Base-by-base conservation (phyloP, 2,888 invertebrate species). In the Drosophila melanosoma region DNA sequence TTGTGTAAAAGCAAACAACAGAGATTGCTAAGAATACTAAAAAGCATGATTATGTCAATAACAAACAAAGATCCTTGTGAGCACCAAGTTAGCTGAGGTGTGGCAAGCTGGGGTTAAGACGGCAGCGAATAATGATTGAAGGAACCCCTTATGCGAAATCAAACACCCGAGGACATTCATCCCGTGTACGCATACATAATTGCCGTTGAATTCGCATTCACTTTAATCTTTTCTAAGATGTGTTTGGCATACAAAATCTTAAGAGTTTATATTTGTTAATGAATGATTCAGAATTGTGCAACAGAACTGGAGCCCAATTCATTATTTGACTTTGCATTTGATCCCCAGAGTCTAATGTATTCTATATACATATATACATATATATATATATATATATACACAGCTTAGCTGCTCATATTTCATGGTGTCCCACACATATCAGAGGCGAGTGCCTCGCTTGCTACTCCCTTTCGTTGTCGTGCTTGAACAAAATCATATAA, bases 1-100 rank as follows among this genome's bases (percentile, higher is more conserved):
- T 83, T 83, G 73, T 82, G 72, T 75, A 72, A 83, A 82, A 80
- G 83, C 83, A 83, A 81, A 83, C 82, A 82, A 48, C 76, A 68
- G 36, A 78, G 75, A 82, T 82, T 77, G 67, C 73, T 61, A 52
- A 71, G 70, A 63, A 68, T 64, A 64, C 70, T 66, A 66, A 63
- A 74, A 51, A 49, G 42, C 64, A 40, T 54, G 76, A 62, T 68
- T 70, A 68, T 68, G 74, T 77, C 74, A 64, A 61, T 77, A 70
- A 69, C 62, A 48, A 36, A 49, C 35, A 56, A 52, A 6, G 42
- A 66, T 15, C 45, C 8, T 23, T 23, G 45, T 45, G 23, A 23
- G n/a, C 26, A 4, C 26, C 3, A 40, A 40, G 23, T 3, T 11
- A 48, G 23, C 36, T 3, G 52, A 49, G 17, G 32, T 20, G 11